Base-by-base conservation (phyloP, 2,888 invertebrate genomes). In the Tortrix viridana region DNA sequence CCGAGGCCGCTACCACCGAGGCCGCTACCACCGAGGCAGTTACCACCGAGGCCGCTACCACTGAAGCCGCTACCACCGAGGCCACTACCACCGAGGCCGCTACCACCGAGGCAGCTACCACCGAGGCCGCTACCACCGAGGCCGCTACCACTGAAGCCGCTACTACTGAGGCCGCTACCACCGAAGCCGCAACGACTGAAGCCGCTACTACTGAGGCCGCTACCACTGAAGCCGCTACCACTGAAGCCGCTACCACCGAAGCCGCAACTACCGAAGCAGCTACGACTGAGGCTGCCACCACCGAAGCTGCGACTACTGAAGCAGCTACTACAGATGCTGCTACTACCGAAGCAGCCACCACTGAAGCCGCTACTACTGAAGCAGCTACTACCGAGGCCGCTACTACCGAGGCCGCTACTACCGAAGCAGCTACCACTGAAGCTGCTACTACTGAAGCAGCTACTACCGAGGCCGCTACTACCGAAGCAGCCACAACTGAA, bases 1-100 rank as follows among this genome's bases (percentile, higher is more conserved):
- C 46, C 14, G 57, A 52, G 12, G 23, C 46, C 1, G 38, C n/a
- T 0, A 44, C 63, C 3, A 55, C 59, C n/a, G 60, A 63, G 19
- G 58, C 37, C 7, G 47, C 23, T 9, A 55, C 16, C 38, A 44
- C 53, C 5, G 60, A 54, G 14, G 38, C 22, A 0, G 37, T 32
- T 19, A 16, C 22, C 1, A 23, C 32, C 9, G 41, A 60, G 3
- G 18, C 62, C 0, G 52, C 20, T 2, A 12, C 57, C 2, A 32
- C 32, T 2, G 46, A 26, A 2, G 47, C 6, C 12, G 47, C 41
- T 14, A 37, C 58, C 4, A 43, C 43, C 2, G 54, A 54, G 9
- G 53, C 44, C 3, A 48, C 22, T 12, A 48, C 26, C 7, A 38
- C 22, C 1, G 43, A 44, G 3, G 38, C 18, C 2, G 23, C 52